These are phyloP conservation scores for Gonioctena quinquepunctata DNA, from an alignment of 1,140 invertebrate genomes.

Conservation along the genomic window DNA sequence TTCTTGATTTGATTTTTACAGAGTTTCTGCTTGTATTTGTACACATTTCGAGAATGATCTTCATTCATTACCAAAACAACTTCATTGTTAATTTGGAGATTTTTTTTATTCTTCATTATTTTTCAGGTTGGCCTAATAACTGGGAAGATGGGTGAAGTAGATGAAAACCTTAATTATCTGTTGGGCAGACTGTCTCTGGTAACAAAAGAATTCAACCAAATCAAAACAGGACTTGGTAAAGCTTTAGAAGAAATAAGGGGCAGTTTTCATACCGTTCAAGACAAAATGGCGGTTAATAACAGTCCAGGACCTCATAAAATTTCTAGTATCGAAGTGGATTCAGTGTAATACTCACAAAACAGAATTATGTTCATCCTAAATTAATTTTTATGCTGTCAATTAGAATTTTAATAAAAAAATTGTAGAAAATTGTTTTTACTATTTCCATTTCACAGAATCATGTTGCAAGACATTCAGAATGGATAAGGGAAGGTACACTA, in stretches of 20 bases:
- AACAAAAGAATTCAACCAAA: slow-evolving; percentile 84
- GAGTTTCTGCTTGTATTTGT: too few species aligned
- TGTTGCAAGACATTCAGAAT: too few species aligned
- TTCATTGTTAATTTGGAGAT: background rate
- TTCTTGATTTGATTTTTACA: too few species aligned
- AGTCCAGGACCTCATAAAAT: slow-evolving; percentile 54
- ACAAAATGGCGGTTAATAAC: slow-evolving; percentile 57
- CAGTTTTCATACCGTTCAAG: slow-evolving; percentile 69
- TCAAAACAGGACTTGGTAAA: slow-evolving; percentile 73
- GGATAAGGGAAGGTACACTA: too few species aligned
- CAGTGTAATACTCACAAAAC: too few species aligned
- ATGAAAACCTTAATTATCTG: slow-evolving; percentile 83
- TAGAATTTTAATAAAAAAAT: too few species aligned
- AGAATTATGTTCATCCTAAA: too few species aligned
- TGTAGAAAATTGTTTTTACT: too few species aligned
- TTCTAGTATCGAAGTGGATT: slow-evolving; percentile 23
- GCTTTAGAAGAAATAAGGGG: slow-evolving; percentile 73
- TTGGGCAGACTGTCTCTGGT: slow-evolving; percentile 79
- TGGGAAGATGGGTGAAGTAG: slow-evolving; percentile 78
- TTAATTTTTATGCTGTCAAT: too few species aligned
- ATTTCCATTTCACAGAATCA: too few species aligned
- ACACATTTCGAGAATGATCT: too few species aligned
- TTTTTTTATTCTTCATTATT: slow-evolving; percentile 24
- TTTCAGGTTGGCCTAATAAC: slow-evolving; percentile 74
- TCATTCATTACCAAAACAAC: too few species aligned